Percentiles rank a stretch among this genome's conserved stretches.
Evolutionary conservation across 2,797 vertebrate genomes (phyloP).

Genomic region (Ambastaia sidthimunki): DNA sequence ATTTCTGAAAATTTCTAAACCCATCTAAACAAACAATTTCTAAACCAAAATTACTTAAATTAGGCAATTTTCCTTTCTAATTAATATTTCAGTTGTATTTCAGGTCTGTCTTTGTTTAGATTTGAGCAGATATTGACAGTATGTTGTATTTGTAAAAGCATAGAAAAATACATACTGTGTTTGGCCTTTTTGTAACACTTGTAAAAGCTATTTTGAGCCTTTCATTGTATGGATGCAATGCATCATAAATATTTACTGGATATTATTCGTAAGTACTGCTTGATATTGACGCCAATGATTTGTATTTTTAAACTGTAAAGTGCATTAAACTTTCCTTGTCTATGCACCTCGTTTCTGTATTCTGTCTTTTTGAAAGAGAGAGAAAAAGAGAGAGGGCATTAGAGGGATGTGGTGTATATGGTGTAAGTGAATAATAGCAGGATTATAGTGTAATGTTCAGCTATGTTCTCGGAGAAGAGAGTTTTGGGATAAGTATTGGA

Average conservation of each 20-base stretch:
- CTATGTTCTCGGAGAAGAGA: background rate
- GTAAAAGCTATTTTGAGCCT: conserved; percentile 66
- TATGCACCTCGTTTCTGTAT: conserved; percentile 70
- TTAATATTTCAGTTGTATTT: conserved; percentile 52
- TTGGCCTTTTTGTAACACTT: conserved; percentile 59
- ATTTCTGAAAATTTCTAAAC: conserved; percentile 31
- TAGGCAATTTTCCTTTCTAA: conserved; percentile 7
- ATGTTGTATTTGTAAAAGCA: conserved; percentile 61
- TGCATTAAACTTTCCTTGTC: conserved; percentile 77
- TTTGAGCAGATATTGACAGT: conserved; percentile 52
- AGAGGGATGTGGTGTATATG: background rate
- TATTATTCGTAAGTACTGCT: conserved; percentile 69
- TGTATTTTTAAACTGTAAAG: conserved; percentile 73
- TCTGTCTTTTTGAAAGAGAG: conserved; percentile 23
- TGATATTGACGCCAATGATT: conserved; percentile 72
- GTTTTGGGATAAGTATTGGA: conserved; percentile 15
- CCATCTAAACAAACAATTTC: background rate
- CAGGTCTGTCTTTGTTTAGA: conserved; percentile 45
- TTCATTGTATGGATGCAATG: conserved; percentile 71
- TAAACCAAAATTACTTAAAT: conserved; percentile 11
- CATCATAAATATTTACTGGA: conserved; percentile 69
- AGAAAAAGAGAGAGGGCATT: conserved; percentile 36
- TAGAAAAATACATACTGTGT: conserved; percentile 46
- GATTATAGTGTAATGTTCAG: background rate
- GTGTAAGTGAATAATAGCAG: conserved; percentile 36